Percentiles rank a stretch among this genome's conserved stretches.
Conservation (phyloP, 37 sponge, comb jelly and placozoan genomes). For the Ephydatia muelleri region DNA sequence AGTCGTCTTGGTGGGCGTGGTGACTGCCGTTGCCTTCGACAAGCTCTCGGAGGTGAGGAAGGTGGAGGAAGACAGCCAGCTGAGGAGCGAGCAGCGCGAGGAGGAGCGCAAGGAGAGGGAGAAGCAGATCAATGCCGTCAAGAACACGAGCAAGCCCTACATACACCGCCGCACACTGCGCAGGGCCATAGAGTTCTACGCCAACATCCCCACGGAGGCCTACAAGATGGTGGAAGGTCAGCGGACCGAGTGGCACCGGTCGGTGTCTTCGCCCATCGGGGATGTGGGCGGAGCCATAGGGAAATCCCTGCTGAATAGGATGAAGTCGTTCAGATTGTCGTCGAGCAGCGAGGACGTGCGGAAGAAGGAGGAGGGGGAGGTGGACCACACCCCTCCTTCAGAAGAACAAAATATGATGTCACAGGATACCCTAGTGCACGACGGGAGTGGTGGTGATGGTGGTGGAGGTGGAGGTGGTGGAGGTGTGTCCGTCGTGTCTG, state of each 20-base stretch:
- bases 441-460: too few species aligned
- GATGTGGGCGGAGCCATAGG: neutral
- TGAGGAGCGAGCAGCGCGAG: conserved; percentile 25
- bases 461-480: too few species aligned
- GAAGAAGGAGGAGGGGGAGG: neutral
- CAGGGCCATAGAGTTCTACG: neutral
- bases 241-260: neutral
- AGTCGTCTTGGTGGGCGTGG: conserved; percentile 68
- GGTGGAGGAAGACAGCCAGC: conserved; percentile 33
- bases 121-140: conserved; percentile 52
- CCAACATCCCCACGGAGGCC: neutral
- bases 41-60: conserved; percentile 75
- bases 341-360: neutral
- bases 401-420: too few species aligned
- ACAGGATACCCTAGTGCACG: too few species aligned
- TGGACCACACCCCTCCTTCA: neutral
- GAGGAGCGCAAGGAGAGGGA: conserved; percentile 58
- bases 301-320: conserved; percentile 18
- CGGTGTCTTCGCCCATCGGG: neutral
- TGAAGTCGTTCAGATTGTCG: conserved; percentile 12
- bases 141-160: conserved; percentile 26
- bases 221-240: neutral
- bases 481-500: too few species aligned
- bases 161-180: conserved; percentile 28
- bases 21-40: conserved; percentile 81